Evolutionary conservation across 2,113 vertebrate species (phyloP).

Genomic region (Suncus etruscus): DNA sequence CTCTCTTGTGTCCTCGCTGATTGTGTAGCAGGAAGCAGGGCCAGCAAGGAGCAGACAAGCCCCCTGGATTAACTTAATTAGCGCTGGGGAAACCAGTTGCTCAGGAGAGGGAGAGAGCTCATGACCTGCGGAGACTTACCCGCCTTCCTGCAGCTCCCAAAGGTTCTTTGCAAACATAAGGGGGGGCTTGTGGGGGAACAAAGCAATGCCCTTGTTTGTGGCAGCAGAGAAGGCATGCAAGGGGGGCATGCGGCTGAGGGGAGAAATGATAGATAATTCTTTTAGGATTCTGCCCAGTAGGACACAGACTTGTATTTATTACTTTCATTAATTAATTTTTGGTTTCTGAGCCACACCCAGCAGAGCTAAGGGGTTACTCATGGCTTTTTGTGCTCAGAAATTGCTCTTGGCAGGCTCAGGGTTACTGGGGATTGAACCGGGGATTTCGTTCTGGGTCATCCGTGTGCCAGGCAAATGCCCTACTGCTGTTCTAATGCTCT

Average conservation of each 20-base stretch:
- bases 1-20: neutral
- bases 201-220: neutral
- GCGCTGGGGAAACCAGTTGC: conserved; percentile 14
- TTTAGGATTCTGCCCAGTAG: too few relatives aligned
- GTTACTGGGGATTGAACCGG: too few relatives aligned
- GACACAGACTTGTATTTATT: too few relatives aligned
- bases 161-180: neutral
- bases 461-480: too few relatives aligned
- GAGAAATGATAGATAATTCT: too few relatives aligned
- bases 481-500: too few relatives aligned
- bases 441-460: too few relatives aligned
- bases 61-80: conserved; percentile 50
- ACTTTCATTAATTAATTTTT: too few relatives aligned
- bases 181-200: neutral
- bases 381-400: too few relatives aligned
- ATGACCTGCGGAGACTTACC: neutral
- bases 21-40: conserved; percentile 16
- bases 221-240: neutral
- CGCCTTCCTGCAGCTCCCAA: neutral
- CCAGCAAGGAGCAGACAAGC: conserved; percentile 15
- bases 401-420: too few relatives aligned
- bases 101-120: neutral
- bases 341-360: too few relatives aligned
- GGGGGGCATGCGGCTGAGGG: neutral
- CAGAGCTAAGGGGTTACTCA: too few relatives aligned